A percentile compares a stretch with the other conserved stretches of the same genome.
These are phyloP conservation scores for Brachionus asplanchnoidis DNA, from an alignment of 1,140 invertebrate genomes.

Conservation along the genomic window DNA sequence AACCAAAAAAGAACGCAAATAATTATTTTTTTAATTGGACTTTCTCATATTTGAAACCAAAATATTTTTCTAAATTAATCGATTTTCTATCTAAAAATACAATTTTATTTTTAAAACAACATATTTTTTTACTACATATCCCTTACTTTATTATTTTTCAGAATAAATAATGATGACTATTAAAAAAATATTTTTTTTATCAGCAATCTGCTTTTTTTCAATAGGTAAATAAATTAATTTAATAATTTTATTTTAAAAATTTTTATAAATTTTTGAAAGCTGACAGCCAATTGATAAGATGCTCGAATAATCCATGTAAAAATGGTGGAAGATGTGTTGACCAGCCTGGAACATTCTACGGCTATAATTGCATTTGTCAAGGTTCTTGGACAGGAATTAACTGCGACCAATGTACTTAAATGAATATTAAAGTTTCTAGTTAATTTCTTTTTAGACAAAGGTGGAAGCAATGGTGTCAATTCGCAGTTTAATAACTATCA, in stretches of 20 bases:
- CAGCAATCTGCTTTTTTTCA: not conserved
- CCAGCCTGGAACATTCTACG: conserved; percentile 27
- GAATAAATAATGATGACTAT: not conserved
- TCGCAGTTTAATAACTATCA: not conserved
- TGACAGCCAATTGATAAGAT: conserved; percentile 4
- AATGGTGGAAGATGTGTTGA: conserved; percentile 19
- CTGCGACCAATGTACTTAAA: conserved; percentile 26
- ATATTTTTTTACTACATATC: not conserved
- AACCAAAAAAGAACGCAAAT: not conserved
- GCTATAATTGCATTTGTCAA: conserved; percentile 18
- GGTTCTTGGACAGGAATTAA: conserved; percentile 22
- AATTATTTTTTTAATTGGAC: not conserved
- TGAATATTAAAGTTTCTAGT: too few species aligned
- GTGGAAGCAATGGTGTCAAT: not conserved
- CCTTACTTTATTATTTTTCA: not conserved
- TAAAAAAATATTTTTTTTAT: not conserved
- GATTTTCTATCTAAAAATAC: not conserved
- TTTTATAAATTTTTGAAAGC: not conserved
- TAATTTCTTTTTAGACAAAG: not conserved
- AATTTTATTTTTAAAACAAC: not conserved
- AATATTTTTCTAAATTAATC: not conserved
- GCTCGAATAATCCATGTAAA: conserved; percentile 27
- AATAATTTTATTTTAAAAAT: not conserved
- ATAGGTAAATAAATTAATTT: not conserved
- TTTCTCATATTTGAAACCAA: not conserved